phyloP scores from a whole-genome alignment of 2,888 invertebrate genomes.

The Tachina grossa region DNA sequence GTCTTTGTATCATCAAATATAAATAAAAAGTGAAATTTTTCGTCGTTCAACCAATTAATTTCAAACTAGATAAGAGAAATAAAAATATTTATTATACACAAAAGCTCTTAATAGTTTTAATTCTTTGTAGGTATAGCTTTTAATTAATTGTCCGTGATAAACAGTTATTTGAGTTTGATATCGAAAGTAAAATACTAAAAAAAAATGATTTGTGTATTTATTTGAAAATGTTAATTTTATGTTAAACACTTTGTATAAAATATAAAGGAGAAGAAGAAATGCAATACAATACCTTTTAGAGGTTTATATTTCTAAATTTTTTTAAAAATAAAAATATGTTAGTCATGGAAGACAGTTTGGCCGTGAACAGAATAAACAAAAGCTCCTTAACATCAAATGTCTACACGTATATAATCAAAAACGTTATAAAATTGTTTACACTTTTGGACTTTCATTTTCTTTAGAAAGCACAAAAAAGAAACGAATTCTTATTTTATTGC shows the following conservation, averaged over 20 bases:
- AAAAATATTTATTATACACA: not conserved
- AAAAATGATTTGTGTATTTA: not conserved
- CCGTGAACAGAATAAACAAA: no score
- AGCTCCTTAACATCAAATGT: no score
- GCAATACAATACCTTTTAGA: no score
- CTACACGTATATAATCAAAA: no score
- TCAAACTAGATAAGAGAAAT: not conserved
- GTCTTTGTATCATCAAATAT: constrained; percentile 21
- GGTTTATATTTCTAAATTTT: no score
- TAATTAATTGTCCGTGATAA: constrained; percentile 1
- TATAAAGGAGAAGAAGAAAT: no score
- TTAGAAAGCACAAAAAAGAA: constrained; percentile 18
- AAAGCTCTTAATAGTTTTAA: not conserved
- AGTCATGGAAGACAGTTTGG: no score
- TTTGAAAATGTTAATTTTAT: not conserved
- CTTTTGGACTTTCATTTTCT: constrained; percentile 61
- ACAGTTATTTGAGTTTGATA: not conserved
- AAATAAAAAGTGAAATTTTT: constrained; percentile 57
- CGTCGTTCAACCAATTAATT: not conserved
- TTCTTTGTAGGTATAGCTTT: not conserved
- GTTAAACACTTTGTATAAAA: not conserved
- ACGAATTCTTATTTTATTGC: not conserved
- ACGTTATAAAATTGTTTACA: constrained; percentile 21
- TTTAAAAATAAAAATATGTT: no score
- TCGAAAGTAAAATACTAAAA: not conserved